Conservation (phyloP, 2,113 vertebrate genomes). For the Physeter macrocephalus region DNA sequence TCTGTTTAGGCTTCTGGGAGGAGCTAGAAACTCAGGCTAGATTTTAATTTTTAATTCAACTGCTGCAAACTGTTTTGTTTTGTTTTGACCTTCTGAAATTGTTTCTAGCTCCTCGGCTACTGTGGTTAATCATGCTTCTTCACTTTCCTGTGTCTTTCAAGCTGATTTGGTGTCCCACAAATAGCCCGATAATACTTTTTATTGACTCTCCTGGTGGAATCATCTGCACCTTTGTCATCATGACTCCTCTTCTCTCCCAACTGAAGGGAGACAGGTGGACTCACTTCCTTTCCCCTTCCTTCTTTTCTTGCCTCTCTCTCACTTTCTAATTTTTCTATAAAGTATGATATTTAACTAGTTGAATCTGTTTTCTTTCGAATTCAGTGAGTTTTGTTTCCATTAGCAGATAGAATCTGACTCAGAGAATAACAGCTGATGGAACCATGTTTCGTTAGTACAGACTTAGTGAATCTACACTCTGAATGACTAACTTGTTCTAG, state of each 20-base stretch:
- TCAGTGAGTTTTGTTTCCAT: neutral
- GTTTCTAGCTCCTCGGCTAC: neutral
- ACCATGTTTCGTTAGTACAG: neutral
- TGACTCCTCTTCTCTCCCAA: neutral
- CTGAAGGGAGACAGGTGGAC: neutral
- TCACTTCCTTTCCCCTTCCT: neutral
- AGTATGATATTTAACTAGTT: neutral
- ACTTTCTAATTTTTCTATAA: neutral
- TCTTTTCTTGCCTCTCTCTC: neutral
- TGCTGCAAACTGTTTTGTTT: neutral
- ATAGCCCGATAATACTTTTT: neutral
- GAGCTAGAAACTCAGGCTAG: neutral
- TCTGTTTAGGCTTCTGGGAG: neutral
- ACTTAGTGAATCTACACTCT: neutral
- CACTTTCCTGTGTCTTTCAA: neutral
- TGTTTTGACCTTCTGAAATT: neutral
- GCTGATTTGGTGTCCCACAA: neutral
- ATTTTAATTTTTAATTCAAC: slow-evolving; percentile 6
- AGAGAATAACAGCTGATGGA: neutral
- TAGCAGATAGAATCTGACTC: neutral
- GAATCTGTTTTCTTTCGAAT: neutral
- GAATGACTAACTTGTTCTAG: neutral
- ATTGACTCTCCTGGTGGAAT: neutral
- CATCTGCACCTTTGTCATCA: neutral
- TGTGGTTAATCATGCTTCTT: neutral